phyloP scores from a whole-genome alignment of 2,888 invertebrate species.

The Slavum lentiscoides region DNA sequence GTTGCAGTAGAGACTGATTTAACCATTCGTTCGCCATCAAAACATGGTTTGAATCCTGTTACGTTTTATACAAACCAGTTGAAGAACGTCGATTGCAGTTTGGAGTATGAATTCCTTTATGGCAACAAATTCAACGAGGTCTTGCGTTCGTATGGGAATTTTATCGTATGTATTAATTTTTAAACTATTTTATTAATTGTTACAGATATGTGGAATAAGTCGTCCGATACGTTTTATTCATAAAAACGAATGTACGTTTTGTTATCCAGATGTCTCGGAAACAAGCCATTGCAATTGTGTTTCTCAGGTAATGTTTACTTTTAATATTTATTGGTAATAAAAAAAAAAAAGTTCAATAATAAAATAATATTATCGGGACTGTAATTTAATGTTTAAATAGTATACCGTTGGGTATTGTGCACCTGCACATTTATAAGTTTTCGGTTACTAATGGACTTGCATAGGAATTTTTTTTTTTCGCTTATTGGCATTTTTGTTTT shows the following conservation, averaged over 20 bases:
- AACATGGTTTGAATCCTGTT: conserved; percentile 13
- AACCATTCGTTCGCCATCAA: conserved; percentile 9
- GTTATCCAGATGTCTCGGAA: neutral
- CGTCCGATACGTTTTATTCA: conserved; percentile 34
- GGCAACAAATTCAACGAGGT: conserved; percentile 45
- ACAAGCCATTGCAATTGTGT: conserved; percentile 9
- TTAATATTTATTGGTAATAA: neutral
- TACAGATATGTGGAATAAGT: conserved; percentile 46
- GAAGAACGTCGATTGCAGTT: conserved; percentile 28
- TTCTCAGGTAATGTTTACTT: conserved; percentile 22
- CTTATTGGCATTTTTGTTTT: neutral
- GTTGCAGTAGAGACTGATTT: conserved; percentile 37
- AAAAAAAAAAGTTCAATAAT: neutral
- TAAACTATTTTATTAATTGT: neutral
- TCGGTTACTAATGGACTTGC: neutral
- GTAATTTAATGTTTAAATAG: neutral
- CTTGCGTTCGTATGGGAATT: neutral
- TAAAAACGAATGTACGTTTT: conserved; percentile 34
- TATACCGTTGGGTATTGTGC: neutral
- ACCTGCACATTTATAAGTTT: neutral
- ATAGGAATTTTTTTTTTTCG: no score
- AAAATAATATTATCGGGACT: neutral
- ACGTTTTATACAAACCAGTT: conserved; percentile 23
- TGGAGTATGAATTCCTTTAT: conserved; percentile 41
- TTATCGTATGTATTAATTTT: neutral